Base-by-base conservation (phyloP, 2,888 invertebrate species). In the Hypercompe scribonia region DNA sequence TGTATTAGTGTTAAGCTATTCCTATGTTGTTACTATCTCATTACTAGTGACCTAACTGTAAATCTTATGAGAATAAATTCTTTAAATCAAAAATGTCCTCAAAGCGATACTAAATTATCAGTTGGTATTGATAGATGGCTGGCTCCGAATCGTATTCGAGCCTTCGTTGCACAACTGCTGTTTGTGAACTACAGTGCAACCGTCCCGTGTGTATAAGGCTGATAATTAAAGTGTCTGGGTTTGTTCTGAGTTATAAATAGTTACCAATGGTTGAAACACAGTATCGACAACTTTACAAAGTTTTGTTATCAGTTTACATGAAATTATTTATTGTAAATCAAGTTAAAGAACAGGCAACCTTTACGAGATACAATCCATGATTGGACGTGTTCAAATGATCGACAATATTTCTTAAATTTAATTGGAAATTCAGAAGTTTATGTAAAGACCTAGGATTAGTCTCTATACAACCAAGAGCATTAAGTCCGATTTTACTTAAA, bases 161-260 rank as follows among this genome's bases (percentile, higher is more conserved):
- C 72, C 63, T 76, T 68, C 67, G 70, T 83, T 81, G 77, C 81
- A 72, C 79, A 84, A 83, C 71, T 68, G 46, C 36, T 64, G 76
- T 83, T 83, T 77, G 77, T 81, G 72, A 77, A 78, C 68, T 65
- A 72, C 80, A 80, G 75, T 75, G 81, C 76, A 84, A 84, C 50
- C 54, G 73, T 73, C 64, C 76, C 75, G 80, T 84, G 72, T 78
- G 73, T 70, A 63, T 74, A 76, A 79, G 66, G 73, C 58, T 15
- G 63, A 68, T 74, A 75, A 78, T 78, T 80, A 76, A 76, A 75
- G 64, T 79, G 82, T 64, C 68, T 70, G 33, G 72, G 77, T 75
- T 81, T 72, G 82, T 80, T 78, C 67, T 58, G 34, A 33, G 61
- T 72, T 68, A 46, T 75, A 74, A 73, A 73, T 74, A 71, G 66